phyloP scores from a whole-genome alignment of 2,113 vertebrate genomes.

The Caranx ignobilis region DNA sequence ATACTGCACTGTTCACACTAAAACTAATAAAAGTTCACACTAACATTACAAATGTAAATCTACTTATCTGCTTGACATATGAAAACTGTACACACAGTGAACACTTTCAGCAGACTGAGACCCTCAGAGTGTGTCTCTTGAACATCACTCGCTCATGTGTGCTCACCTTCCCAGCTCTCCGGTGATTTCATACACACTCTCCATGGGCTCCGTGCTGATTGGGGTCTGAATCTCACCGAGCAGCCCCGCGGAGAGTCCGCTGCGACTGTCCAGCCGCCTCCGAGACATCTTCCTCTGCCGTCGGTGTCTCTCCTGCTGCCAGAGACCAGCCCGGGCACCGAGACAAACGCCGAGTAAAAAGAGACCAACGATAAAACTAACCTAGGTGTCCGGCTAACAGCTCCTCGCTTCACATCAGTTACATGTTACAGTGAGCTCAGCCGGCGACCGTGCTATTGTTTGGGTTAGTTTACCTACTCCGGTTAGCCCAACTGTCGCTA shows the following conservation, averaged over 20 bases:
- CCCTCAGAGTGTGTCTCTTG: too few relatives aligned
- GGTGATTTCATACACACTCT: constrained; percentile 87
- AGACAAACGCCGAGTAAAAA: background rate
- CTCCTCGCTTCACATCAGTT: background rate
- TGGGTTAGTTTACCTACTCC: constrained; percentile 1
- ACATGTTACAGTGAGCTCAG: constrained; percentile 35
- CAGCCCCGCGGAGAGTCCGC: constrained; percentile 83
- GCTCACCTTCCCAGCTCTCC: constrained; percentile 92
- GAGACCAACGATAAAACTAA: background rate
- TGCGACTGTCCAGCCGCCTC: constrained; percentile 89
- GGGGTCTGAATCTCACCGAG: constrained; percentile 87
- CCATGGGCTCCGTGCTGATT: constrained; percentile 87
- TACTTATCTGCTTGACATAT: too few relatives aligned
- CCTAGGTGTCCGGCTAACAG: background rate
- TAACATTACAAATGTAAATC: background rate
- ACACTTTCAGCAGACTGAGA: background rate
- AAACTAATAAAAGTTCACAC: background rate
- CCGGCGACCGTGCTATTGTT: constrained; percentile 4
- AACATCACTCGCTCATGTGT: rapidly evolving
- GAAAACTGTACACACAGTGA: background rate
- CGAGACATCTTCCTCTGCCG: constrained; percentile 78
- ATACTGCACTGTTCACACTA: background rate
- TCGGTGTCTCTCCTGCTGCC: constrained; percentile 5
- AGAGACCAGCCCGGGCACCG: background rate
- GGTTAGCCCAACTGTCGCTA: constrained; percentile 57